Evolutionary conservation across 2,797 vertebrate species (phyloP).

Genomic region (Megaceryle alcyon): DNA sequence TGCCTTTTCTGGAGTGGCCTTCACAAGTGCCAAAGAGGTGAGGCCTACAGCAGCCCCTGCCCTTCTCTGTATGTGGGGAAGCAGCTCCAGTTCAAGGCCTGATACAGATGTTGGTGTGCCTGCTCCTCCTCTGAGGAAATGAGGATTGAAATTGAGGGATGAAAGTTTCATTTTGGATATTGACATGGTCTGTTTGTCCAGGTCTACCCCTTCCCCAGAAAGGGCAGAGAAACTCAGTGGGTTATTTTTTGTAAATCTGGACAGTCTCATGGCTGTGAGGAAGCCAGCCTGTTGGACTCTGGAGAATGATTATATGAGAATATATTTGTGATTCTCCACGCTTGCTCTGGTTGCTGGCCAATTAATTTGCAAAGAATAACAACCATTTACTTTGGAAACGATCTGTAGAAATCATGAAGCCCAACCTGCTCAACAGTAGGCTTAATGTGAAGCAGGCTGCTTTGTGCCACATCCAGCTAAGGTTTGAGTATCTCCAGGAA

Average conservation of each 20-base stretch:
- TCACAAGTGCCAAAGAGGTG: conserved; percentile 93
- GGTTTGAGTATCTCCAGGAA: background rate
- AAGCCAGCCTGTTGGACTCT: background rate
- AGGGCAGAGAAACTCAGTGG: background rate
- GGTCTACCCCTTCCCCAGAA: background rate
- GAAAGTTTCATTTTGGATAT: background rate
- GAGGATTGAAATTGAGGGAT: background rate
- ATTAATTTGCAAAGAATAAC: background rate
- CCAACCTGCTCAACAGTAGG: background rate
- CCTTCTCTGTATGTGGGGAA: background rate
- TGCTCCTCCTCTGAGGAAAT: background rate
- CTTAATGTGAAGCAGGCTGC: background rate
- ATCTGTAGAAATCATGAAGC: background rate
- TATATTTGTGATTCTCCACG: background rate
- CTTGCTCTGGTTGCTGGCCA: background rate
- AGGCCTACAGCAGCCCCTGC: background rate
- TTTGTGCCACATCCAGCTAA: background rate
- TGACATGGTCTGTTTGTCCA: background rate
- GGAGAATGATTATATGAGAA: background rate
- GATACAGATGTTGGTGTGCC: accelerated
- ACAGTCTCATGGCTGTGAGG: background rate
- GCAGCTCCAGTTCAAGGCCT: background rate
- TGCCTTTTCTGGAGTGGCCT: conserved; percentile 95
- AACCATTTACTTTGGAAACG: accelerated
- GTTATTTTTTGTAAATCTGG: background rate